phyloP scores from a whole-genome alignment of 2,797 vertebrate species.

The Astyanax mexicanus region DNA sequence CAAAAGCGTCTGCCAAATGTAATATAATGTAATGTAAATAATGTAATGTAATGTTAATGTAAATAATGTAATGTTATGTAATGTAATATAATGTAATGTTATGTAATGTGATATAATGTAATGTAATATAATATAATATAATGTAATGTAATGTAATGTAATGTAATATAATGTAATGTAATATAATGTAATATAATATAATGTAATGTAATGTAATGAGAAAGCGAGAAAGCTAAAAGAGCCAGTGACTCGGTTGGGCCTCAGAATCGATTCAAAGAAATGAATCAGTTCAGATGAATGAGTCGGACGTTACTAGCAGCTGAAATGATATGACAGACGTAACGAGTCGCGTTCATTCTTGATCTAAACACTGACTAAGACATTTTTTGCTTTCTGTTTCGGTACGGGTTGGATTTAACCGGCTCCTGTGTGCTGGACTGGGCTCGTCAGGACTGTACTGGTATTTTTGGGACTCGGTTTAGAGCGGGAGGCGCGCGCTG shows the following conservation, averaged over 20 bases:
- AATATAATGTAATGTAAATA: no score
- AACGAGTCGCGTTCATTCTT: background rate
- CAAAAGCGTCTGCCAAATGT: no score
- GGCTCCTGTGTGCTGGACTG: background rate
- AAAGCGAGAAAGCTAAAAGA: no score
- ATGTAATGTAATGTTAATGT: no score
- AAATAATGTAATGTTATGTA: no score
- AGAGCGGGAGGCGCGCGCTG: background rate
- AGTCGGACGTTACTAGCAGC: constrained; percentile 3
- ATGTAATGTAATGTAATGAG: no score
- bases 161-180: no score
- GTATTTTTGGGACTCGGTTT: background rate
- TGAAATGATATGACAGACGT: constrained; percentile 18
- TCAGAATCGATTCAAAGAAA: background rate
- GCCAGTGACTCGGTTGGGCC: background rate
- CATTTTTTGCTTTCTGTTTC: background rate
- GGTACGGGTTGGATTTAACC: background rate
- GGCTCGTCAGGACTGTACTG: background rate
- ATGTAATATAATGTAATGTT: no score
- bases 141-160: no score
- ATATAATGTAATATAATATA: no score
- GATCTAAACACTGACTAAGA: background rate
- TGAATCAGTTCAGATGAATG: background rate
- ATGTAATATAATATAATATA: no score
- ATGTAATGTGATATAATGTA: no score